These are phyloP conservation scores for Pachypanchax playfairii DNA, from an alignment of 2,113 vertebrate species.

Conservation along the genomic window DNA sequence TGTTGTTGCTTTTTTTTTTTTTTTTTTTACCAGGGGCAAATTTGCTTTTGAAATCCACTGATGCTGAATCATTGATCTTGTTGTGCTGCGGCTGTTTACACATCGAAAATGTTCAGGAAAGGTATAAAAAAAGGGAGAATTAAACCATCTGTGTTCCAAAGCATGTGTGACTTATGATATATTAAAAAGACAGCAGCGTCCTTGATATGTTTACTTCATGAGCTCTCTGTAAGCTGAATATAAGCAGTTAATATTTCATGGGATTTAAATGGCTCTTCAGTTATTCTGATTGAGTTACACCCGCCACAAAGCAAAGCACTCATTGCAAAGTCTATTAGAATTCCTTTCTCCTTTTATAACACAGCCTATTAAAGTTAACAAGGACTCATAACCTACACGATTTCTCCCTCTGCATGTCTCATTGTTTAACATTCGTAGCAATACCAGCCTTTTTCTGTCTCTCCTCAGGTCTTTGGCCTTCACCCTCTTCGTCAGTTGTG, in stretches of 20 bases:
- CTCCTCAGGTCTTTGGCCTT: constrained; percentile 51
- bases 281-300: constrained; percentile 58
- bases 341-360: constrained; percentile 38
- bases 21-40: constrained; percentile 7
- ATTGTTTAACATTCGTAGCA: constrained; percentile 29
- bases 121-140: background rate
- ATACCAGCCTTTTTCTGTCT: constrained; percentile 42
- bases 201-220: constrained; percentile 34
- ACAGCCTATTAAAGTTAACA: constrained; percentile 69
- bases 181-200: constrained; percentile 28
- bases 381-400: constrained; percentile 63
- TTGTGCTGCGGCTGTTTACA: background rate
- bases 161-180: constrained; percentile 16
- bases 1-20: constrained; percentile 1
- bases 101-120: background rate
- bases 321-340: constrained; percentile 41
- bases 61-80: background rate
- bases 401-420: constrained; percentile 39
- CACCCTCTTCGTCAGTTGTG: constrained; percentile 43
- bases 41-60: background rate
- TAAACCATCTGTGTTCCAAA: constrained; percentile 10
- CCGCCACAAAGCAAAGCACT: constrained; percentile 38
- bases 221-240: constrained; percentile 21
- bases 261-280: constrained; percentile 46
- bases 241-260: constrained; percentile 65